phyloP scores from a whole-genome alignment of 2,797 vertebrate genomes.

The Balearica regulorum region DNA sequence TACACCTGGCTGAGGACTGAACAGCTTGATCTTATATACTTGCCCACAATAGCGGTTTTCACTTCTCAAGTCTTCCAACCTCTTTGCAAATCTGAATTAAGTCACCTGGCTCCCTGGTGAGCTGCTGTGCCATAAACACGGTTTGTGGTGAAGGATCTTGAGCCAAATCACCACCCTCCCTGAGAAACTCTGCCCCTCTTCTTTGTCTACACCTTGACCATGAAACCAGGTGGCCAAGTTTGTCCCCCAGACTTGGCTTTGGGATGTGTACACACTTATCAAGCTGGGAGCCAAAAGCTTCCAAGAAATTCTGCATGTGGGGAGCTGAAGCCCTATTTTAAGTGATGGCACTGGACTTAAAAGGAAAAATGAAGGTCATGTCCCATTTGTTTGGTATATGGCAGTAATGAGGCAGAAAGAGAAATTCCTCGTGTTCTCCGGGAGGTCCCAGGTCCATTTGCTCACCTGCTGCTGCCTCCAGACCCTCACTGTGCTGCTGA shows the following conservation, averaged over 20 bases:
- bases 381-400: background rate
- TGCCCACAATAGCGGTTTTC: background rate
- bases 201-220: background rate
- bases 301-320: background rate
- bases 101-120: background rate
- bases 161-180: background rate
- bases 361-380: background rate
- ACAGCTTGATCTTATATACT: background rate
- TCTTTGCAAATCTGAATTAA: background rate
- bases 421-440: background rate
- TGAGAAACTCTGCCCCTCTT: background rate
- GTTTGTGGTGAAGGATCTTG: background rate
- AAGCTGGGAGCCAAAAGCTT: background rate
- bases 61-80: background rate
- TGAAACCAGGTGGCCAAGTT: background rate
- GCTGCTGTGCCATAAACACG: accelerated
- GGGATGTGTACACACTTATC: accelerated
- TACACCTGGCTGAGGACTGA: background rate
- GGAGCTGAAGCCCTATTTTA: background rate
- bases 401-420: background rate
- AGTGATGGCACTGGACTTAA: background rate
- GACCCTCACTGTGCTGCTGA: background rate
- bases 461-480: background rate
- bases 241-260: background rate
- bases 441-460: background rate